These are phyloP conservation scores for Sprattus sprattus DNA, from an alignment of 2,113 vertebrate genomes.

Conservation along the genomic window DNA sequence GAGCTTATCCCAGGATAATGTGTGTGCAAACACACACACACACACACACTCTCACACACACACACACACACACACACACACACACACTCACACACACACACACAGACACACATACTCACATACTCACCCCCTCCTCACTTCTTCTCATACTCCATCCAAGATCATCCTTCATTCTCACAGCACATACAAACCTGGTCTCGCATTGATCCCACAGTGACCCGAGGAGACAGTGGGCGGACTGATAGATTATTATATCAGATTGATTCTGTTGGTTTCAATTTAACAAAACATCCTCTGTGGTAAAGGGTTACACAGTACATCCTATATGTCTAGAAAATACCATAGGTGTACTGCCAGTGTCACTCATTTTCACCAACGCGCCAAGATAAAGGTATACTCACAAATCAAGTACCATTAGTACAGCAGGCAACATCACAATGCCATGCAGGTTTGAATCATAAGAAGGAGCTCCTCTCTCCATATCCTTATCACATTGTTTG, in stretches of 20 bases:
- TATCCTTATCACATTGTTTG: too few relatives aligned
- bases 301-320: neutral
- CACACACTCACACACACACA: constrained; percentile 11
- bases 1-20: neutral
- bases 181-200: neutral
- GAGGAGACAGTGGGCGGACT: neutral
- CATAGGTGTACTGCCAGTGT: neutral
- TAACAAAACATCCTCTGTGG: neutral
- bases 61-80: neutral
- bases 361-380: neutral
- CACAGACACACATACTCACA: neutral
- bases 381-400: neutral
- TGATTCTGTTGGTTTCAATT: neutral
- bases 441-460: neutral
- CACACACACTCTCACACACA: constrained; percentile 6
- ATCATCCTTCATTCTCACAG: neutral
- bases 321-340: neutral
- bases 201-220: neutral
- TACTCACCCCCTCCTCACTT: neutral
- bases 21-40: neutral
- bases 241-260: neutral
- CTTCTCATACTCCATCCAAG: neutral
- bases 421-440: neutral
- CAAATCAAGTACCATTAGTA: neutral
- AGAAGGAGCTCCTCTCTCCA: neutral